These are phyloP conservation scores for Vicugna pacos DNA, from an alignment of 2,113 vertebrate species.

Conservation along the genomic window DNA sequence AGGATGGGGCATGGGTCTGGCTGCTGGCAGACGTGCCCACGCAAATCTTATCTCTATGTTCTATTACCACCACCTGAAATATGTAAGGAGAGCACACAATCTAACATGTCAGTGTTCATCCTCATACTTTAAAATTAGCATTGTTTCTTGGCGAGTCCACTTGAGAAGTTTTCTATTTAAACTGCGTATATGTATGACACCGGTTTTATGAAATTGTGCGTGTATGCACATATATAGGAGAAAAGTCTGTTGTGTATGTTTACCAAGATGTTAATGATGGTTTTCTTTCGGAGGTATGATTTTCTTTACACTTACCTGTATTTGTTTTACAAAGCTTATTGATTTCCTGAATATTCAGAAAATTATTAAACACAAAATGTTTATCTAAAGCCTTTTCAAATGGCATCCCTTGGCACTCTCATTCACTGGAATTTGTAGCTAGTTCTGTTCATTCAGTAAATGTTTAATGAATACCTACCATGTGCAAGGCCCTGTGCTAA, in stretches of 20 bases:
- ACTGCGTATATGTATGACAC: neutral
- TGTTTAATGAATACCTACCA: neutral
- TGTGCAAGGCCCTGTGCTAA: neutral
- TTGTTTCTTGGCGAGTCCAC: conserved; percentile 43
- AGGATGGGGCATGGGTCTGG: neutral
- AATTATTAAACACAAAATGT: conserved; percentile 41
- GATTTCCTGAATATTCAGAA: conserved; percentile 47
- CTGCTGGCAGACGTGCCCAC: neutral
- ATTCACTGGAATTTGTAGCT: neutral
- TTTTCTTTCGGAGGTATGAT: neutral
- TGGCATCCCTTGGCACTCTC: neutral
- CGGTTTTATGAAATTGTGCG: conserved; percentile 20
- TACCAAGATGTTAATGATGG: neutral
- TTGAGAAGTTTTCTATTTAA: conserved; percentile 65
- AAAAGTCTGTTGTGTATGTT: neutral
- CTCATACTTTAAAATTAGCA: conserved; percentile 56
- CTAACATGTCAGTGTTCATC: conserved; percentile 43
- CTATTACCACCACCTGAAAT: conserved; percentile 52
- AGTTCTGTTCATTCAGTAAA: conserved; percentile 35
- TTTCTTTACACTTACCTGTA: neutral
- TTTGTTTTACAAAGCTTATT: conserved; percentile 37
- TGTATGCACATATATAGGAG: neutral
- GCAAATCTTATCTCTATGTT: conserved; percentile 49
- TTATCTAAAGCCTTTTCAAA: conserved; percentile 7
- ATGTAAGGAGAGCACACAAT: neutral